phyloP scores from a whole-genome alignment of 2,888 invertebrate species.

The Lissonota sp. region DNA sequence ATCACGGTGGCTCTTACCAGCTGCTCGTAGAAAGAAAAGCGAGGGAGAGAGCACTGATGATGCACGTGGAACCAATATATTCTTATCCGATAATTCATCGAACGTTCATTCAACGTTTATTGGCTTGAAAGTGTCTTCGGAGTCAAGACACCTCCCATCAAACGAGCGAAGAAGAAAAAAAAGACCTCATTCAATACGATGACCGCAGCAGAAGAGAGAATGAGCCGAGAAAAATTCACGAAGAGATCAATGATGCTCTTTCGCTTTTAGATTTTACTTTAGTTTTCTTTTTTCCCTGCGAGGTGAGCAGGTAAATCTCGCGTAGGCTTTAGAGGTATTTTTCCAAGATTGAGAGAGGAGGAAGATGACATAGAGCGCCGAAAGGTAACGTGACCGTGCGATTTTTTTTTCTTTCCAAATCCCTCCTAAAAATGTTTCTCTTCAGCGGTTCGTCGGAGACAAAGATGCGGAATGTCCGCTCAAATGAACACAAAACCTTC shows the following conservation, averaged over 20 bases:
- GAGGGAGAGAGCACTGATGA: not conserved
- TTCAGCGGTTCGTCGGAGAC: too few species aligned
- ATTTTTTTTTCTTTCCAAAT: conserved; percentile 34
- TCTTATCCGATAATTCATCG: conserved; percentile 40
- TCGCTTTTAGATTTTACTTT: too few species aligned
- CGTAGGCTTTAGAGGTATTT: too few species aligned
- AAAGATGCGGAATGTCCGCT: too few species aligned
- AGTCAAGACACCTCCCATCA: too few species aligned
- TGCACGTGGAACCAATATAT: conserved; percentile 19
- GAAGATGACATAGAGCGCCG: conserved; percentile 1
- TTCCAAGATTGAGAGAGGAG: not conserved
- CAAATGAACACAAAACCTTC: conserved; percentile 4
- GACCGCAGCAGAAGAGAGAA: too few species aligned
- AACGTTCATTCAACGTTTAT: conserved; percentile 44
- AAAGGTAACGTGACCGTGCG: conserved; percentile 28
- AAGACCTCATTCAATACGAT: not conserved
- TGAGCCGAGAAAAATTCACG: too few species aligned
- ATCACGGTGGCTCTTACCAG: conserved; percentile 56
- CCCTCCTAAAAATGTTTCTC: not conserved
- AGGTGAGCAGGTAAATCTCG: too few species aligned
- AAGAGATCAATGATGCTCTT: too few species aligned
- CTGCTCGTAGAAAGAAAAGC: conserved; percentile 4
- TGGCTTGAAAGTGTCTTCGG: not conserved
- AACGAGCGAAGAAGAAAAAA: not conserved
- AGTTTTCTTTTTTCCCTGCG: too few species aligned